Evolutionary conservation across 1,140 invertebrate species (phyloP), one percentile per base, ranked within the genome.

Genomic region (Orussus abietinus): DNA sequence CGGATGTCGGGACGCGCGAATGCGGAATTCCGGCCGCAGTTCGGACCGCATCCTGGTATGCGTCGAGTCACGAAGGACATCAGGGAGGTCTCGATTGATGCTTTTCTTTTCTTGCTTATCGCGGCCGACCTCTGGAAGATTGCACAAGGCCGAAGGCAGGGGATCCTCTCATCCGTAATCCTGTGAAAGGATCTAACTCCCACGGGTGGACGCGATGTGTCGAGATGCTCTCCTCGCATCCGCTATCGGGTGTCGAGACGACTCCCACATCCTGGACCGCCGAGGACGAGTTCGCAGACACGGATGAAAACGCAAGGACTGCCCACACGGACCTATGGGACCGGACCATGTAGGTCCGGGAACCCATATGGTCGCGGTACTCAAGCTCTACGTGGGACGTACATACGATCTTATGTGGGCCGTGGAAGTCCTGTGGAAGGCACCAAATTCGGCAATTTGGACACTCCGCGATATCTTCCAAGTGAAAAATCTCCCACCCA

Each of bases 131-230:
- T 61, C 59, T 61, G 54, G 38, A 43, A 47, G 35, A 42, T 32
- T n/a, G 57, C 59, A 65, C 60, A 65, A 65, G 58, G 62, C 57
- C 60, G 58, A 44, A 47, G 51, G 55, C 52, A 42, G 42, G 38
- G 28, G 49, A 50, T 41, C 36, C 40, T 61, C 57, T 46, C 49
- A 62, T 65, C 52, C 41, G 59, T 52, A 57, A 59, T 51, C 57
- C 53, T 51, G 49, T 54, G 57, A 60, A 62, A 60, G 62, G 57
- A 58, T 62, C 55, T 45, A 55, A 63, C 62, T 56, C 58, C 62
- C 48, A 65, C 58, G 49, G 46, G n/a, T n/a, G 6, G 31, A 45
- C 37, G 37, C 38, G 49, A 45, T 51, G 49, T 32, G 39, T 25
- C 45, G 37, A 31, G 36, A 6, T 6, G 22, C 6, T 25, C 6